A percentile compares a stretch with the other conserved stretches of the same genome.
phyloP scores from a whole-genome alignment of 2,888 invertebrate genomes.

The Argyresthia goedartella region DNA sequence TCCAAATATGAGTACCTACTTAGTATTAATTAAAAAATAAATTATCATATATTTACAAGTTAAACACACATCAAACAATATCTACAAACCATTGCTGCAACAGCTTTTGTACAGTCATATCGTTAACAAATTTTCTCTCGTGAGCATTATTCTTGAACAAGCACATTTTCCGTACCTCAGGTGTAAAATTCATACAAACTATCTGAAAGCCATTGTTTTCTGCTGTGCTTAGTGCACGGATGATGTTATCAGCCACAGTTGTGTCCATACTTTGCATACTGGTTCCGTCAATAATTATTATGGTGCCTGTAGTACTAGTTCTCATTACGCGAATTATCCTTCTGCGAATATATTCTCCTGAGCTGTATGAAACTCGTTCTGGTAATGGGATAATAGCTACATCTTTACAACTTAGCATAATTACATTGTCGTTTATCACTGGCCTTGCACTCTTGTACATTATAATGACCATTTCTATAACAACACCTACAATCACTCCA shows the following conservation, averaged over 20 bases:
- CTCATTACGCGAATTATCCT: neutral
- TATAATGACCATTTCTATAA: neutral
- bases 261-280: neutral
- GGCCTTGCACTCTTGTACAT: slow-evolving; percentile 1
- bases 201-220: neutral
- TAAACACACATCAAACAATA: no score
- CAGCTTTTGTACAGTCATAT: neutral
- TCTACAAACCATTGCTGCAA: no score
- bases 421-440: neutral
- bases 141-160: neutral
- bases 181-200: neutral
- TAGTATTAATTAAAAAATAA: no score
- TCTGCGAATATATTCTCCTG: neutral
- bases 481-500: slow-evolving; percentile 2
- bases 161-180: neutral
- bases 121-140: neutral
- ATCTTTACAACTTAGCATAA: neutral
- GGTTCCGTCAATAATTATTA: neutral
- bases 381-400: neutral
- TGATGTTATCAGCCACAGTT: slow-evolving; percentile 1
- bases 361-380: neutral
- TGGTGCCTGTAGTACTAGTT: neutral
- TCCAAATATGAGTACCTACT: no score
- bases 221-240: neutral
- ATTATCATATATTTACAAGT: no score